Percentiles rank a stretch among this genome's conserved stretches.
phyloP scores from a whole-genome alignment of 2,797 vertebrate genomes.

The Megalops cyprinoides region DNA sequence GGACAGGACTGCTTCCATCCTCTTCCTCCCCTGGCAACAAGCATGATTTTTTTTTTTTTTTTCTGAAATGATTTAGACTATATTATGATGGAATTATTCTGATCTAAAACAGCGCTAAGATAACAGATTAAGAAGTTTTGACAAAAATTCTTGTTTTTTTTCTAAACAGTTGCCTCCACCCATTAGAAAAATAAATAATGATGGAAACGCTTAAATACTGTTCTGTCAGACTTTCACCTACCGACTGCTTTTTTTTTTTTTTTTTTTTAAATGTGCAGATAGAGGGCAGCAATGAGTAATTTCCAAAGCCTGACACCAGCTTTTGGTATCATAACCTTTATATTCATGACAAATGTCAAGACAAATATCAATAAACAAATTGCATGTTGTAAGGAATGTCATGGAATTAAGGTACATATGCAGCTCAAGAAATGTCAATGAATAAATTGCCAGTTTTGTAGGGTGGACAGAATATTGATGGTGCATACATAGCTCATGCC shows the following conservation, averaged over 20 bases:
- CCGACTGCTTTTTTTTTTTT: background rate
- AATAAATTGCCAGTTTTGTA: background rate
- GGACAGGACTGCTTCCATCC: background rate
- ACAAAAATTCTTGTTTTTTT: background rate
- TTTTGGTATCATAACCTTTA: background rate
- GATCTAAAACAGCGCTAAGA: background rate
- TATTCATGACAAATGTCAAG: background rate
- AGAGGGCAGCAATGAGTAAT: background rate
- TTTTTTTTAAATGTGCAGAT: background rate
- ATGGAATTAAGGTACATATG: background rate
- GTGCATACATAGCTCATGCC: conserved; percentile 1
- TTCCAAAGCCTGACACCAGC: background rate
- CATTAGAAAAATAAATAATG: no score
- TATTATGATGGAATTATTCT: background rate
- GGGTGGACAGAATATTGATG: background rate
- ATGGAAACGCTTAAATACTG: background rate
- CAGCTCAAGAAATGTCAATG: background rate
- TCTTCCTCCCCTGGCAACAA: background rate
- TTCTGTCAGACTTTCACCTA: background rate
- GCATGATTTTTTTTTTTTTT: background rate
- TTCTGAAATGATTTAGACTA: background rate
- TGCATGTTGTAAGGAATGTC: background rate
- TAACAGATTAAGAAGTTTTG: background rate
- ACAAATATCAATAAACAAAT: background rate
- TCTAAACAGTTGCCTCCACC: background rate